Evolutionary conservation across 2,113 vertebrate species (phyloP), one percentile per base, ranked within the genome.

Genomic region (Salvelinus namaycush): DNA sequence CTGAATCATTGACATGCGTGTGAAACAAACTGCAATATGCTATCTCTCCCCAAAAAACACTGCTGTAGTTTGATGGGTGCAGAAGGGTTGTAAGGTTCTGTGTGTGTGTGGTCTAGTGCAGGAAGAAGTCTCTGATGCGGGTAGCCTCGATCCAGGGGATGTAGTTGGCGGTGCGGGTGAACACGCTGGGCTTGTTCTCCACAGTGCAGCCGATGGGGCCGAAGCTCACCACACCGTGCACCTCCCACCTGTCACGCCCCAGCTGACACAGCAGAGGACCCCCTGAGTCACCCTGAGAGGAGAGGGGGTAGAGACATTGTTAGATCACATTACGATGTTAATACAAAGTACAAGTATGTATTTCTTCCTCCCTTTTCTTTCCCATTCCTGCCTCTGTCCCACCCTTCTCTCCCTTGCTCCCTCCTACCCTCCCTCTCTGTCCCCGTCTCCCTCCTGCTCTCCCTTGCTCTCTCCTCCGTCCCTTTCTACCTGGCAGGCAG

Each of bases 161-260:
- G 83, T 95, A 96, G 48, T 93, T 83, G 4, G 86, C 87, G 34
- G 93, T 95, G 76, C 92, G 92, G 70, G 95, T 95, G 86, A 96
- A 96, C 4, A 96, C 95, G 1, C 94, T 96, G 79, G 95, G 95
- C 68, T 96, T 95, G 89, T 95, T 95, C 86, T 95, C 93, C 77
- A 94, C 94, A 0, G 92, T 93, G 89, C 95, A 96, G 81, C 95
- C 94, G 48, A 94, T 93, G 1, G 95, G 94, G 7, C 95, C 95
- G 20, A 96, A 96, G 79, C 95, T 96, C 73, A 95, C 95, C 77
- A 96, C 87, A 0, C 95, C 95, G n/a, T 93, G 95, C n/a, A 96
- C 94, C 86, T 95, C 95, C 95, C 95, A 96, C n/a, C 89, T 91
- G 74, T 94, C 92, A 16, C 65, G 89, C 1, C 84, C 89, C 76